These are phyloP conservation scores for Dolichoris vasculosae DNA, from an alignment of 1,140 invertebrate genomes.

Conservation along the genomic window DNA sequence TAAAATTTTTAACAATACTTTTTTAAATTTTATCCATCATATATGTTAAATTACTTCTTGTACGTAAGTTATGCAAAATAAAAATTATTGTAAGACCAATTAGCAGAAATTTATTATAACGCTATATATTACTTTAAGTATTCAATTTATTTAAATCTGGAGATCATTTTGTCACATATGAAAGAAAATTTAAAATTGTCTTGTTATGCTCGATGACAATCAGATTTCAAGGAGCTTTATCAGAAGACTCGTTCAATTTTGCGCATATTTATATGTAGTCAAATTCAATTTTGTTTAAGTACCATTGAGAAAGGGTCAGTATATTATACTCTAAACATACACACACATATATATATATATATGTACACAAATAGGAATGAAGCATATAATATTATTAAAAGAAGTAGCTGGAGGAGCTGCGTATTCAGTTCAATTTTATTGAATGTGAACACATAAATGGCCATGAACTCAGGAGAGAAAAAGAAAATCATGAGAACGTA, in stretches of 20 bases:
- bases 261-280: slow-evolving; percentile 46
- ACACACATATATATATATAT: background rate
- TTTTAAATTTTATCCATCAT: too few species aligned
- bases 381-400: background rate
- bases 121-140: background rate
- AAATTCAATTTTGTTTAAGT: slow-evolving; percentile 55
- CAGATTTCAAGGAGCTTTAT: too few species aligned
- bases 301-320: background rate
- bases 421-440: slow-evolving; percentile 63
- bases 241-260: background rate
- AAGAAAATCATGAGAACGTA: slow-evolving; percentile 40
- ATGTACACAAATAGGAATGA: background rate
- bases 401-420: background rate
- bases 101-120: background rate
- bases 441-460: slow-evolving; percentile 55
- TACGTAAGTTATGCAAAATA: too few species aligned
- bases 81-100: too few species aligned
- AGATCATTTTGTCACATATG: background rate
- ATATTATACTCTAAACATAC: background rate
- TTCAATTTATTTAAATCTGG: background rate
- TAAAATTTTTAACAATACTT: too few species aligned
- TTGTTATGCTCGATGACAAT: background rate
- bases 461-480: background rate
- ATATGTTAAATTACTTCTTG: too few species aligned
- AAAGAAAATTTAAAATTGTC: background rate